Base-by-base conservation (phyloP, 2,797 vertebrate genomes). In the Pseudotriccus pelzelni region DNA sequence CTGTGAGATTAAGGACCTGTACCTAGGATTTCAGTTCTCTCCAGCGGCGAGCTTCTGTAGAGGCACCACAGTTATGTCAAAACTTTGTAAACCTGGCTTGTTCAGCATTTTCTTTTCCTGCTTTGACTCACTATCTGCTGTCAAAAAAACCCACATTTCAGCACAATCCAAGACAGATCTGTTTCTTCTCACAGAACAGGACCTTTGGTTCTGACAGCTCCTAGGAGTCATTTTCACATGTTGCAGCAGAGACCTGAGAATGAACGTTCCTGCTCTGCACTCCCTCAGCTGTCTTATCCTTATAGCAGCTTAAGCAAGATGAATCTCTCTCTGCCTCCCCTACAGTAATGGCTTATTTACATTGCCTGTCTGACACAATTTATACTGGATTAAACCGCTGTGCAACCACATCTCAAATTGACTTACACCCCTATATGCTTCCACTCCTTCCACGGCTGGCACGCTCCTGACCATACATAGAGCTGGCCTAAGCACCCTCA, bases 311-410 rank as follows among this genome's bases (percentile, higher is more conserved):
- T 28, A 47, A 83, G 89, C 46, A 78, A 93, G 59, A 70, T 53
- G 22, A 81, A 75, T 74, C 58, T 91, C 74, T 53, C 84, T 44
- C 32, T 18, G 8, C 47, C 74, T 93, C 73, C 78, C 62, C 56
- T 95, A 4, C 47, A 72, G 64, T 58, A 93, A 73, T 94, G 66
- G 67, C 81, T 95, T 96, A 79, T 96, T 95, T 95, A 94, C 85
- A 41, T 24, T 81, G 91, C 84, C 69, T 84, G 49, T 37, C 92
- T 76, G 80, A 90, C 80, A 94, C 46, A 11, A 94, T 91, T 96
- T 91, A 86, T 91, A 41, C 80, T 78, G 80, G 77, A 88, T 91
- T 86, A 81, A 90, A 91, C 83, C 2, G 0, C 68, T 78, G 81
- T 84, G 47, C 75, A 80, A 37, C 78, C 72, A 44, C 68, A 92